Evolutionary conservation across 2,888 invertebrate species (phyloP).

Genomic region (Cryptophagus acutangulus): DNA sequence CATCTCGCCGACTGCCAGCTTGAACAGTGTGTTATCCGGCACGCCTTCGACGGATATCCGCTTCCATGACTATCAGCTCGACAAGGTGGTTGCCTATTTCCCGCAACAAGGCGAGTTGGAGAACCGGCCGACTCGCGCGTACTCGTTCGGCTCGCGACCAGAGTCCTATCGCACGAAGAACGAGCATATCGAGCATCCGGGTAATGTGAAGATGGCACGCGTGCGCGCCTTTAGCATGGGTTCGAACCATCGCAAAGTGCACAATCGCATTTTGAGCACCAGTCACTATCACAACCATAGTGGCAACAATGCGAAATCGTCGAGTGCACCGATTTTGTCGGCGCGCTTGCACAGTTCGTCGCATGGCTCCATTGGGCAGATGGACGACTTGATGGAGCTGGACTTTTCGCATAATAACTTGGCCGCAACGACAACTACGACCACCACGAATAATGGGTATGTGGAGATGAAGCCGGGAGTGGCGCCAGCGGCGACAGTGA

Average conservation of each 20-base stretch:
- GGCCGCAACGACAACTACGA: slow-evolving; percentile 13
- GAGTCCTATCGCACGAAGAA: slow-evolving; percentile 46
- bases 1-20: slow-evolving; percentile 62
- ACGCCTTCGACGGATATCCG: slow-evolving; percentile 76
- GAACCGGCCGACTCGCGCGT: slow-evolving; percentile 67
- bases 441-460: slow-evolving; percentile 38
- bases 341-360: slow-evolving; percentile 43
- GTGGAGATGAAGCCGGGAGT: slow-evolving; percentile 48
- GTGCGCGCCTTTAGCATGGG: slow-evolving; percentile 77
- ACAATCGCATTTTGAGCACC: slow-evolving; percentile 37
- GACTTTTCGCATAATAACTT: slow-evolving; percentile 55
- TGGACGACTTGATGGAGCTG: slow-evolving; percentile 80
- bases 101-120: slow-evolving; percentile 53
- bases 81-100: slow-evolving; percentile 74
- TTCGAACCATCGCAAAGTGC: slow-evolving; percentile 55
- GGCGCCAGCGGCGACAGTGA: slow-evolving; percentile 24
- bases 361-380: slow-evolving; percentile 54
- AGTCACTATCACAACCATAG: slow-evolving; percentile 25
- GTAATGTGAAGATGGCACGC: slow-evolving; percentile 51
- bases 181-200: slow-evolving; percentile 39
- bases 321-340: slow-evolving; percentile 64
- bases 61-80: slow-evolving; percentile 73
- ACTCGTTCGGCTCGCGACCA: slow-evolving; percentile 80
- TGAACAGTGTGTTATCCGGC: slow-evolving; percentile 71
- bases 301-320: slow-evolving; percentile 54